Conservation (phyloP, 2,888 invertebrate species). For the Hirtodrosophila duncani region DNA sequence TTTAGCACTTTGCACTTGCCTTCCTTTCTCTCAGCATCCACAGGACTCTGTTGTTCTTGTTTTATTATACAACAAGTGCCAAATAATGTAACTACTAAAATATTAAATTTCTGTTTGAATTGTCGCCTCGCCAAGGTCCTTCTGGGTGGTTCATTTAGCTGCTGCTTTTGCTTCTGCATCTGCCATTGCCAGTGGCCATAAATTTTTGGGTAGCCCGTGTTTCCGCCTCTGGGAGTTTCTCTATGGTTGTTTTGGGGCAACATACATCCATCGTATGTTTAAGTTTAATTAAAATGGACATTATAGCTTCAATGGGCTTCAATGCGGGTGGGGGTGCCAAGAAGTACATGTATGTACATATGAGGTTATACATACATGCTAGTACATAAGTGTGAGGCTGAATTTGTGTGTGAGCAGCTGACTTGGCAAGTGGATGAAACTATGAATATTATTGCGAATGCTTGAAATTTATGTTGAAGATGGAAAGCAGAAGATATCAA, state of each 20-base stretch:
- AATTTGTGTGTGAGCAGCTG: too few species aligned
- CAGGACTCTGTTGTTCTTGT: too few species aligned
- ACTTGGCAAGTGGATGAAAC: too few species aligned
- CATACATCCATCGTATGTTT: slow-evolving; percentile 47
- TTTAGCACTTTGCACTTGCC: slow-evolving; percentile 67
- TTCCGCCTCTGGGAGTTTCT: slow-evolving; percentile 39
- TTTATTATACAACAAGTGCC: slow-evolving; percentile 72
- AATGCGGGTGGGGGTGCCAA: too few species aligned
- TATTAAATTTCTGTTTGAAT: slow-evolving; percentile 73
- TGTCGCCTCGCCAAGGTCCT: slow-evolving; percentile 43
- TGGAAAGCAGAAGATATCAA: too few species aligned
- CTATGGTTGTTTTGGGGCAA: slow-evolving; percentile 66
- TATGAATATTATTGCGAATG: too few species aligned
- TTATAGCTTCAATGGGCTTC: too few species aligned
- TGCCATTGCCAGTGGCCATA: slow-evolving; percentile 48
- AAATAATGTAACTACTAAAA: slow-evolving; percentile 74
- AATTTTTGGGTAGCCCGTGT: slow-evolving; percentile 41
- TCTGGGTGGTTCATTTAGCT: slow-evolving; percentile 1
- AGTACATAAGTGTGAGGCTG: slow-evolving; percentile 19
- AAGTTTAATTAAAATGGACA: slow-evolving; percentile 70
- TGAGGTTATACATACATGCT: slow-evolving; percentile 8
- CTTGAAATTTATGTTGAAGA: too few species aligned
- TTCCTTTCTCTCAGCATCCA: too few species aligned
- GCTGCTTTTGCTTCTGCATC: slow-evolving; percentile 9
- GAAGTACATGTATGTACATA: neutral